Evolutionary conservation across 2,797 vertebrate species (phyloP).

Genomic region (Petrocephalus sullivani): DNA sequence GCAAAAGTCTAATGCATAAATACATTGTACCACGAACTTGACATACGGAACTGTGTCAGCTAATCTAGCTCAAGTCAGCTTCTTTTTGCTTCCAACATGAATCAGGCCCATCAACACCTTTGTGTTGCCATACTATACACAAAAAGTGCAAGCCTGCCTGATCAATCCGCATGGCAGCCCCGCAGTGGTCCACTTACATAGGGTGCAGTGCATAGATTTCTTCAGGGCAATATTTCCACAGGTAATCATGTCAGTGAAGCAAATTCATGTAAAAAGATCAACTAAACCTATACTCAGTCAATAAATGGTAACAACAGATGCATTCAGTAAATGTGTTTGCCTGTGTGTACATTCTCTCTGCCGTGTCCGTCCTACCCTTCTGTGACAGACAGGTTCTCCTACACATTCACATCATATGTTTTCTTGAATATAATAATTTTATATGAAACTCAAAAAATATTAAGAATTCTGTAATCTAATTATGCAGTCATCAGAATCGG

Average conservation of each 20-base stretch:
- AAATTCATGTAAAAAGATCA: not conserved
- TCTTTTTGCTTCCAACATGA: not conserved
- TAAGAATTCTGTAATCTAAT: not conserved
- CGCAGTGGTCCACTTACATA: not conserved
- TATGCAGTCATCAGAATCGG: not conserved
- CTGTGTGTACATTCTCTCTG: not conserved
- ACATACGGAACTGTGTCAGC: not conserved
- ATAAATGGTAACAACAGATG: not conserved
- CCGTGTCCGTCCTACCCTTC: not conserved
- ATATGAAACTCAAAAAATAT: not conserved
- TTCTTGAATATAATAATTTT: not conserved
- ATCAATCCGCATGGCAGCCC: not conserved
- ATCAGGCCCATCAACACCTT: not conserved
- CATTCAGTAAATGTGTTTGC: not conserved
- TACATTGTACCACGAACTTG: not conserved
- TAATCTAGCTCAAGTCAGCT: not conserved
- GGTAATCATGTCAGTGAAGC: not conserved
- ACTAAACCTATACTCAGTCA: not conserved
- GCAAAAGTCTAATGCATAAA: constrained; percentile 8
- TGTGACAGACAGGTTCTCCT: not conserved
- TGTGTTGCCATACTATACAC: not conserved
- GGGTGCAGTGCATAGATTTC: not conserved
- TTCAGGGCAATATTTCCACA: not conserved
- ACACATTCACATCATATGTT: not conserved
- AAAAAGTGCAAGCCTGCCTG: not conserved